phyloP scores from a whole-genome alignment of 2,113 vertebrate genomes.

The Amphiprion percula region DNA sequence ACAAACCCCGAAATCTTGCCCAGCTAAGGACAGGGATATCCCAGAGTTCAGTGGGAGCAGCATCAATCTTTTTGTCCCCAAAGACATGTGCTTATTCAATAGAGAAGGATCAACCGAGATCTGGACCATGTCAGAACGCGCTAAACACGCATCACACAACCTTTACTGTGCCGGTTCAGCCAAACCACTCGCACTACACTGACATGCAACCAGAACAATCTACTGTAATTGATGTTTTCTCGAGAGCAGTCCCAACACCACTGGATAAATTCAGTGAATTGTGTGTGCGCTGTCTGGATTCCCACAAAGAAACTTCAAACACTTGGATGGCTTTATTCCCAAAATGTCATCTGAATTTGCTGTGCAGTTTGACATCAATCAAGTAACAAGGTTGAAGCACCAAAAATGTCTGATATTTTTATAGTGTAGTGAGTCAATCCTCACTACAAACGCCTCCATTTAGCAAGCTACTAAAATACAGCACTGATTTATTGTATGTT shows the following conservation, averaged over 20 bases:
- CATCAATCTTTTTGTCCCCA: constrained; percentile 77
- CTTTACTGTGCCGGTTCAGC: constrained; percentile 47
- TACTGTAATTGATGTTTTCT: constrained; percentile 71
- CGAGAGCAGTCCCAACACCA: constrained; percentile 53
- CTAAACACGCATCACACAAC: constrained; percentile 56
- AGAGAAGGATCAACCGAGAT: constrained; percentile 62
- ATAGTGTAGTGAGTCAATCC: neutral
- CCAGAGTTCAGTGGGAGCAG: constrained; percentile 80
- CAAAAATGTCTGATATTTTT: neutral
- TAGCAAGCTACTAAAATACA: neutral
- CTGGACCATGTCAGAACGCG: constrained; percentile 72
- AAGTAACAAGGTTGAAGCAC: neutral
- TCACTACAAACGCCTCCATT: neutral
- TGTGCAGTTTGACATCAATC: constrained; percentile 30
- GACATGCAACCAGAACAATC: constrained; percentile 76
- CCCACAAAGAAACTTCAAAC: constrained; percentile 66
- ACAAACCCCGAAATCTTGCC: constrained; percentile 74
- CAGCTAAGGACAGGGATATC: constrained; percentile 79
- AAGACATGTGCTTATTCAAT: constrained; percentile 73
- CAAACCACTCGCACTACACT: constrained; percentile 68
- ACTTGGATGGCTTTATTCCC: constrained; percentile 51
- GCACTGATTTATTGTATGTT: neutral
- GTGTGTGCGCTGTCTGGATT: constrained; percentile 57
- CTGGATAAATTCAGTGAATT: constrained; percentile 63
- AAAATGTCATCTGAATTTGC: constrained; percentile 31